Evolutionary conservation across 2,113 vertebrate species (phyloP), one percentile per base, ranked within the genome.

Genomic region (Pterocles orientalis): DNA sequence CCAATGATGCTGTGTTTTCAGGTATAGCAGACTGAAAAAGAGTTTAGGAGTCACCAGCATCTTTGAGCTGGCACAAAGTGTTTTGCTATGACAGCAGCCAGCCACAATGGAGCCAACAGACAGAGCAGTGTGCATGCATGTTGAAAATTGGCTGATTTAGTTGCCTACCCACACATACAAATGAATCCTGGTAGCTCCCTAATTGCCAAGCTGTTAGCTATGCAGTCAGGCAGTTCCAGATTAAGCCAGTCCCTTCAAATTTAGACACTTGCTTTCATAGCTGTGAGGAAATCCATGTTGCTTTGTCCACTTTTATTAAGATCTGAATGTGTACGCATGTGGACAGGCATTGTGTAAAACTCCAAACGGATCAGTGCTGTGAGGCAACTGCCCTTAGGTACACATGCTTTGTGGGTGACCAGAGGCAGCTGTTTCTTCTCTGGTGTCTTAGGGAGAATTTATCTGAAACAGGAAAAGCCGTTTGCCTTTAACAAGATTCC

Each of bases 141-240:
- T 94, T 79, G 94, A 96, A 96, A 96, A 97, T 93, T 92, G 90
- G 92, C 94, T 95, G 94, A 96, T 94, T 94, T 94, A 95, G 94
- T 94, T 89, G 80, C 94, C 90, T 86, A 54, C 60, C 61, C 86
- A 76, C 86, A 95, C 2, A 1, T 84, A 89, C 73, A 94, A 84
- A 70, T 0, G 45, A 94, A 89, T 94, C 47, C 77, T 85, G 45
- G 50, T 95, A 80, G 80, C 78, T 94, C 94, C 54, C 82, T 93
- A 88, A 91, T 83, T 94, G 85, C 92, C 90, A 92, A 85, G 69
- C 66, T 90, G 58, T 96, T 96, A 94, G 88, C 53, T 92, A 79
- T 92, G 92, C 91, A 73, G 81, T 65, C 83, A 77, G 95, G 71
- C 83, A 92, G 80, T 47, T 94, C 83, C 92, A 87, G 57, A 88